phyloP scores from a whole-genome alignment of 2,797 vertebrate species.

The Dicrostonyx torquatus region DNA sequence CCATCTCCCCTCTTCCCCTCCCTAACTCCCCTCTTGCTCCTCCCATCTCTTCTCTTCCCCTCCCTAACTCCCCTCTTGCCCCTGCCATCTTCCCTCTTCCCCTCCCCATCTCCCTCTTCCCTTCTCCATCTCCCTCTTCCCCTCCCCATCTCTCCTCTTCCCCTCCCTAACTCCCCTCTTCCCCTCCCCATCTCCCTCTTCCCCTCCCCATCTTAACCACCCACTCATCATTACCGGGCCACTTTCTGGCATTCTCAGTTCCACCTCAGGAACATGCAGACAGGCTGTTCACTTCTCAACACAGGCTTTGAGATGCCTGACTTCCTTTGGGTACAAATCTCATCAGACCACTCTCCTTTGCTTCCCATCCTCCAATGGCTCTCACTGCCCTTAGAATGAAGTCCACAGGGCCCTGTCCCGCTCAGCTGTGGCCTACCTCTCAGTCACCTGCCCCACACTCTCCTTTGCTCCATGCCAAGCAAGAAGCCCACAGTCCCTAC shows the following conservation, averaged over 20 bases:
- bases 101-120: too few relatives aligned
- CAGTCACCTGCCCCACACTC: not conserved
- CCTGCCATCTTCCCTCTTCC: too few relatives aligned
- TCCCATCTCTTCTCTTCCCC: too few relatives aligned
- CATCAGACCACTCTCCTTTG: not conserved
- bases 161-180: too few relatives aligned
- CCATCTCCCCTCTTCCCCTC: too few relatives aligned
- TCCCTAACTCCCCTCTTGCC: too few relatives aligned
- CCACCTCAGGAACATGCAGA: not conserved
- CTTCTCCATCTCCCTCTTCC: too few relatives aligned
- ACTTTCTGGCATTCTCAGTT: not conserved
- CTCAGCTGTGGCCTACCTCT: not conserved
- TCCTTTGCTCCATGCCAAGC: not conserved
- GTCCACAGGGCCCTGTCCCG: not conserved
- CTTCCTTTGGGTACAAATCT: not conserved
- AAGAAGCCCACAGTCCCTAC: not conserved
- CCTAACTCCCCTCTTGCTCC: too few relatives aligned
- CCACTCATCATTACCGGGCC: not conserved
- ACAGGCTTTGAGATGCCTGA: not conserved
- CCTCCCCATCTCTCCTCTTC: too few relatives aligned
- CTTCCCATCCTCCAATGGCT: not conserved
- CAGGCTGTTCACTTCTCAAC: not conserved
- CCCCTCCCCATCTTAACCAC: not conserved
- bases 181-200: too few relatives aligned
- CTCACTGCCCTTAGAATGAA: not conserved